phyloP scores from a whole-genome alignment of 2,797 vertebrate genomes.

The Balearica regulorum region DNA sequence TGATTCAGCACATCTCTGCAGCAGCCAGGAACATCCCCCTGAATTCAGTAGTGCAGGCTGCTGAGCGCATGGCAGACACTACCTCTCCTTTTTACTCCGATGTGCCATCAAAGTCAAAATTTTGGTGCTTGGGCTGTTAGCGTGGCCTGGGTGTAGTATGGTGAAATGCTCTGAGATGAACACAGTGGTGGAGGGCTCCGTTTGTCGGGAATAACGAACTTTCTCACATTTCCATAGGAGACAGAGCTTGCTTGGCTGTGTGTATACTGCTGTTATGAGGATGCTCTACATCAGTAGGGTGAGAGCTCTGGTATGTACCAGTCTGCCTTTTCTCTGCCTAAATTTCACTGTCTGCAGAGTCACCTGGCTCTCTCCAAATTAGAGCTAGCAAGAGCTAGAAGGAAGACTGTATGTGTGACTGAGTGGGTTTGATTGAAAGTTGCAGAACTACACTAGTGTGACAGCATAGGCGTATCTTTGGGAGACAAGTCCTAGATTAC shows the following conservation, averaged over 20 bases:
- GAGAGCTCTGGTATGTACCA: not conserved
- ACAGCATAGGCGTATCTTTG: not conserved
- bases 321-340: not conserved
- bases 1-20: conserved; percentile 43
- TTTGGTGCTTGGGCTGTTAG: not conserved
- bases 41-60: not conserved
- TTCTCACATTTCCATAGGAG: not conserved
- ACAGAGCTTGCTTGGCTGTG: not conserved
- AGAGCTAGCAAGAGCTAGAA: not conserved
- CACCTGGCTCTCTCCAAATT: not conserved
- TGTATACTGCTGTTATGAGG: not conserved
- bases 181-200: not conserved
- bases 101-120: not conserved
- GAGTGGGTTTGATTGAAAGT: not conserved
- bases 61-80: not conserved
- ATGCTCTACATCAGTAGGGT: not conserved
- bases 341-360: not conserved
- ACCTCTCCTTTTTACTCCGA: not conserved
- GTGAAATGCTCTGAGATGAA: not conserved
- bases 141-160: not conserved
- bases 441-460: not conserved
- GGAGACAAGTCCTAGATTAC: not conserved
- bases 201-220: not conserved
- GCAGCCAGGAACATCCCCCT: not conserved
- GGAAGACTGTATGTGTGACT: not conserved